Percentiles rank a stretch among this genome's conserved stretches.
Evolutionary conservation across 2,888 invertebrate genomes (phyloP).

Genomic region (Chironomus tentans): DNA sequence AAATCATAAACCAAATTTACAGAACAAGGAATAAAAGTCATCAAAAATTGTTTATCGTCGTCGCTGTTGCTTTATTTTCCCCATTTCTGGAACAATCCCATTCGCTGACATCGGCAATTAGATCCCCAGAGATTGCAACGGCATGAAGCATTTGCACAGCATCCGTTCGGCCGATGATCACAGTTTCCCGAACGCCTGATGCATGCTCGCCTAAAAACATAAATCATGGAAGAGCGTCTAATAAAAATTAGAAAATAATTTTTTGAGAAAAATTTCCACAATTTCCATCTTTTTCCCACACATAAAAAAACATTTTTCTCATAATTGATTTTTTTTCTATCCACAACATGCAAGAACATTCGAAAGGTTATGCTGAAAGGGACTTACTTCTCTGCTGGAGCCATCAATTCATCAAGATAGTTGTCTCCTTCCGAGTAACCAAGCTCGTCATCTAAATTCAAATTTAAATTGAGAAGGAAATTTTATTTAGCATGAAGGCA

Average conservation of each 20-base stretch:
- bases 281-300: neutral
- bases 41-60: no score
- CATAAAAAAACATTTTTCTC: no score
- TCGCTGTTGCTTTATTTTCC: constrained; percentile 45
- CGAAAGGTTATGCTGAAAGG: neutral
- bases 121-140: constrained; percentile 84
- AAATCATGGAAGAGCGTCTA: constrained; percentile 76
- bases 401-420: constrained; percentile 26
- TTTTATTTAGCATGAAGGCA: no score
- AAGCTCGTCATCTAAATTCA: constrained; percentile 19
- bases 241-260: constrained; percentile 41
- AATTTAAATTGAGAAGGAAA: no score
- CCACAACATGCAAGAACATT: no score
- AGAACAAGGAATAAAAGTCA: no score
- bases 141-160: constrained; percentile 78
- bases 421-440: constrained; percentile 19
- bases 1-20: no score
- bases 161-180: constrained; percentile 74
- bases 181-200: constrained; percentile 73
- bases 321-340: no score
- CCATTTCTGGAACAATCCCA: constrained; percentile 84
- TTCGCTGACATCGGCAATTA: constrained; percentile 79
- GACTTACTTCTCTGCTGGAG: constrained; percentile 28
- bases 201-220: constrained; percentile 78
- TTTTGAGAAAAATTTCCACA: neutral